Base-by-base conservation (phyloP, 2,113 vertebrate species). In the Tragelaphus imberbis region DNA sequence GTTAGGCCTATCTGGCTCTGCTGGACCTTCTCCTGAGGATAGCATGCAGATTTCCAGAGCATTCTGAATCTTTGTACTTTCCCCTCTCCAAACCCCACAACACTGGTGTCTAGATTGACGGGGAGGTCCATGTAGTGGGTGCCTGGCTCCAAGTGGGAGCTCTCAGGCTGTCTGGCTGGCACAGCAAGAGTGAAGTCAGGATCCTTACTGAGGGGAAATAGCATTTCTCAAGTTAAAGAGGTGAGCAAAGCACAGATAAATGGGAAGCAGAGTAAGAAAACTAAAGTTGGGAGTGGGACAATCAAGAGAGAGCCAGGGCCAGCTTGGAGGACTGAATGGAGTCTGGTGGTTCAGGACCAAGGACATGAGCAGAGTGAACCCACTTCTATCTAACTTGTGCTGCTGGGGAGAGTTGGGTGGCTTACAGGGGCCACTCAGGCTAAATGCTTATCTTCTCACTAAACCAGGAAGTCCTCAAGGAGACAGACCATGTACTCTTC, bases 101-200 rank as follows among this genome's bases (percentile, higher is more conserved):
- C 27, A 17, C 56, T 2, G 25, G 27, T 71, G 23, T 49, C 75
- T n/a, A 49, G 51, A 44, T 2, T 7, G 80, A 88, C 49, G 33
- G 44, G 61, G 84, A 93, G 28, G 5, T 77, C 56, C 30, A 25
- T 0, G 1, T 11, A 2, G 21, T 1, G 58, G 15, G 40, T 2
- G 0, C 27, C 33, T 11, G 63, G 75, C 28, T 82, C 47, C 0
- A 0, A 28, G 14, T 3, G 25, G 25, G 25, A 61, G 47, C 40
- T 33, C 88, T 84, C 10, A 82, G 81, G 40, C 63, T 44, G 7
- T 19, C 36, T 88, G 58, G 44, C 53, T 3, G 17, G 28, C 17
- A 4, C 8, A 27, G 30, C 27, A n/a, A 53, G 55, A 79, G 33
- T 5, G 30, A 53, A 58, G 5, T 51, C 55, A 84, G 44, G 19